Base-by-base conservation (phyloP, 2,797 vertebrate species). In the Potorous gilbertii region DNA sequence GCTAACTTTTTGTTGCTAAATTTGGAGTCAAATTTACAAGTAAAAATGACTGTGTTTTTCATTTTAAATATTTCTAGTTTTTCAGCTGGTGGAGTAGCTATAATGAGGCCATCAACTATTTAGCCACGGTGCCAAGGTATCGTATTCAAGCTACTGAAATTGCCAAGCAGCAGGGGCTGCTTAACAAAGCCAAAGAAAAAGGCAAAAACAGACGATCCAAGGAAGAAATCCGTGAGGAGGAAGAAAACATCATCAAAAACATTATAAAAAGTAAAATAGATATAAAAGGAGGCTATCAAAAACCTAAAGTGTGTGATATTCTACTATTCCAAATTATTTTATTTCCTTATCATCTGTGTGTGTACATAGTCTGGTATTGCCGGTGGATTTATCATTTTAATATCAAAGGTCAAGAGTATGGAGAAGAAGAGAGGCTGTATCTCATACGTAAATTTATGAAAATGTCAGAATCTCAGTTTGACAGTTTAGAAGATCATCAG, bases 81-180 rank as follows among this genome's bases (percentile, higher is more conserved):
- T 99, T 99, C 99, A 99, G 99, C 98, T 99, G 99, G 99, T 99
- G 99, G 99, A 99, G 99, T 98, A 99, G 99, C 98, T 99, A 99
- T 97, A 99, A 99, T 9, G 99, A 99, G 98, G 99, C 99, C 95
- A 99, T 99, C 98, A 99, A 98, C 98, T 99, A 99, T 98, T 98
- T 99, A 97, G 98, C 99, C 94, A 99, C 99, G 0, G 99, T 99
- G 95, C 99, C 99, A 97, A 99, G 99, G 98, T 99, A 99, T 97
- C 99, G 99, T 4, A 99, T 99, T 98, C 99, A 99, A 98, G 99
- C 99, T 54, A 99, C 98, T 5, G 99, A 99, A 97, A 99, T 99
- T 50, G 99, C 99, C 93, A 99, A 98, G 97, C 99, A 99, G 96
- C 99, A 99, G 98, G 99, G 99, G 54, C 98, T 99, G 90, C 99